These are phyloP conservation scores for Typhlichthys eigenmanni DNA, from an alignment of 2,797 vertebrate species.

Conservation along the genomic window DNA sequence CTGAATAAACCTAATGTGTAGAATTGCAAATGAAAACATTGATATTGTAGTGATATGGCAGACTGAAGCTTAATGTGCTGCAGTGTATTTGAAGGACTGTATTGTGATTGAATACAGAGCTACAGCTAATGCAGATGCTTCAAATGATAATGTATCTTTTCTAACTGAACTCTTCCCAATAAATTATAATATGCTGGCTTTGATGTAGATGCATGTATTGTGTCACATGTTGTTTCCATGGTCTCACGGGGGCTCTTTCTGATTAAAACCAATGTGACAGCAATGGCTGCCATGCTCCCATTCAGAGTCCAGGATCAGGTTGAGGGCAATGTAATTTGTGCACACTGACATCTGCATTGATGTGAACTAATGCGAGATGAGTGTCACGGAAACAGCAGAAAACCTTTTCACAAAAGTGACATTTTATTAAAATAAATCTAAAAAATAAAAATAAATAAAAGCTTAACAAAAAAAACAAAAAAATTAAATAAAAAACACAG, in stretches of 20 bases:
- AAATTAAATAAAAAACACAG: constrained; percentile 16
- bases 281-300: constrained; percentile 69
- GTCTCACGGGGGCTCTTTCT: constrained; percentile 56
- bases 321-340: constrained; percentile 72
- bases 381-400: constrained; percentile 64
- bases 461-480: constrained; percentile 16
- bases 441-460: constrained; percentile 49
- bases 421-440: constrained; percentile 47
- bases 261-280: constrained; percentile 75
- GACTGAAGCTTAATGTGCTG: constrained; percentile 43
- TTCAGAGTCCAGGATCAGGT: constrained; percentile 70
- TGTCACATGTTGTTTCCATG: constrained; percentile 73
- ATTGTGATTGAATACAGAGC: constrained; percentile 55
- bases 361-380: constrained; percentile 73
- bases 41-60: constrained; percentile 39
- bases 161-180: constrained; percentile 65
- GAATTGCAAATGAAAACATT: constrained; percentile 39
- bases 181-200: constrained; percentile 65
- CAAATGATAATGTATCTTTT: constrained; percentile 61
- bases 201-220: constrained; percentile 60
- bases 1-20: constrained; percentile 39
- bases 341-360: constrained; percentile 74
- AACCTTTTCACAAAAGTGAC: constrained; percentile 66
- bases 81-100: constrained; percentile 49
- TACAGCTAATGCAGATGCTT: constrained; percentile 6